Evolutionary conservation across 2,888 invertebrate species (phyloP).

Genomic region (Drosophila peninsularis): DNA sequence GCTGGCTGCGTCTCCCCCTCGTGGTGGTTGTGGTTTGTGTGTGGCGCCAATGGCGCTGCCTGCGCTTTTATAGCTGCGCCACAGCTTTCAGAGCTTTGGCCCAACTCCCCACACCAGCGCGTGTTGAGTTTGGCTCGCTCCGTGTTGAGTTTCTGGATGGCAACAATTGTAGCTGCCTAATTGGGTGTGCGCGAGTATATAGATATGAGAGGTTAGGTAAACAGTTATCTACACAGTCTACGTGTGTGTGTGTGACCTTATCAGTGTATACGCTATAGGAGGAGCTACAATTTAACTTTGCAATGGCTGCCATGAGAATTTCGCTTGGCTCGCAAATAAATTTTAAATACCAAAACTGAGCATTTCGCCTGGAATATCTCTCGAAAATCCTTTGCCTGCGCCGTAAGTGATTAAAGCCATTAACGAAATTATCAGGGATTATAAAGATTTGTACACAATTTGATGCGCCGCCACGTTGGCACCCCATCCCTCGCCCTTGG

Average conservation of each 20-base stretch:
- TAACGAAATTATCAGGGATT: constrained; percentile 84
- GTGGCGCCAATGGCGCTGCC: constrained; percentile 64
- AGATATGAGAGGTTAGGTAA: constrained; percentile 58
- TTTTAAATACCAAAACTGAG: constrained; percentile 40
- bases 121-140: constrained; percentile 50
- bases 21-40: constrained; percentile 68
- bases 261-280: constrained; percentile 54
- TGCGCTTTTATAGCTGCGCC: constrained; percentile 68
- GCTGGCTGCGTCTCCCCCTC: constrained; percentile 27
- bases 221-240: constrained; percentile 36
- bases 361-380: constrained; percentile 5
- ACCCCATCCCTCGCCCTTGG: background rate
- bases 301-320: constrained; percentile 63
- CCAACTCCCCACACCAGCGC: constrained; percentile 21
- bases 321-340: constrained; percentile 42
- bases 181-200: constrained; percentile 68
- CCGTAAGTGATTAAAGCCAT: constrained; percentile 84
- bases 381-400: constrained; percentile 47
- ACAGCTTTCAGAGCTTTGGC: constrained; percentile 34
- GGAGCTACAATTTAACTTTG: constrained; percentile 60
- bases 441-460: constrained; percentile 81
- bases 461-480: constrained; percentile 59
- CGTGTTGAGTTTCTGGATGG: constrained; percentile 59
- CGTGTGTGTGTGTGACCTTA: constrained; percentile 56
- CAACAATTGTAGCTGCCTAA: constrained; percentile 78